phyloP scores from a whole-genome alignment of 2,797 vertebrate genomes.

The Acomys russatus region DNA sequence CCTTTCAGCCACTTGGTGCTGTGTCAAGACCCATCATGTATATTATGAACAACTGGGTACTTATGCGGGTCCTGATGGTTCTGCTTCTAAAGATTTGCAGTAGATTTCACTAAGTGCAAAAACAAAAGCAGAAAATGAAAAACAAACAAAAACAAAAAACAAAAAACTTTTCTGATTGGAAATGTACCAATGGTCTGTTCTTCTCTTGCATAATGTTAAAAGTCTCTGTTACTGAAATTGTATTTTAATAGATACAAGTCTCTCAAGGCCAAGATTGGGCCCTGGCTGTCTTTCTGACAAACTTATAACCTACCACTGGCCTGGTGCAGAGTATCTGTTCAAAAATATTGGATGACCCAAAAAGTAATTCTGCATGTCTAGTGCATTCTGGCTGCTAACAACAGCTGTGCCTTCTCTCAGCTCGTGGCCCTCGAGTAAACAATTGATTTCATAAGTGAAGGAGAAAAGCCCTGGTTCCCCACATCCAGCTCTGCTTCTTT shows the following conservation, averaged over 20 bases:
- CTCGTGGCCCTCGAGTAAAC: neutral
- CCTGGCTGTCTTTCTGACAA: neutral
- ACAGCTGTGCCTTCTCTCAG: neutral
- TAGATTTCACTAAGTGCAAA: neutral
- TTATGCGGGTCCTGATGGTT: neutral
- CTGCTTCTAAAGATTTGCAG: neutral
- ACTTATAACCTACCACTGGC: neutral
- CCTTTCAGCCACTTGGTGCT: neutral
- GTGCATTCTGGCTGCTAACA: neutral
- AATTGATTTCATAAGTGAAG: constrained; percentile 34
- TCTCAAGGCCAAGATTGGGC: neutral
- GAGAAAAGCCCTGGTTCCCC: neutral
- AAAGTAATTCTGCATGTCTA: neutral
- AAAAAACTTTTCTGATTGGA: neutral
- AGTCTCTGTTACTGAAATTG: neutral
- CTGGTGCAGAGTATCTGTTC: neutral
- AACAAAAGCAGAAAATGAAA: too few species aligned
- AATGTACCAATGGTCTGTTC: neutral
- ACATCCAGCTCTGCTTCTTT: neutral
- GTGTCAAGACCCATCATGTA: neutral
- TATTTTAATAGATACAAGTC: neutral
- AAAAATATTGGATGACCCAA: neutral
- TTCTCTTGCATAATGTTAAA: neutral
- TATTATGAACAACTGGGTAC: neutral
- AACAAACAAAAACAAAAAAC: too few species aligned